A percentile compares a stretch with the other conserved stretches of the same genome.
Conservation (phyloP, 2,888 invertebrate species). For the Coremacera marginata region DNA sequence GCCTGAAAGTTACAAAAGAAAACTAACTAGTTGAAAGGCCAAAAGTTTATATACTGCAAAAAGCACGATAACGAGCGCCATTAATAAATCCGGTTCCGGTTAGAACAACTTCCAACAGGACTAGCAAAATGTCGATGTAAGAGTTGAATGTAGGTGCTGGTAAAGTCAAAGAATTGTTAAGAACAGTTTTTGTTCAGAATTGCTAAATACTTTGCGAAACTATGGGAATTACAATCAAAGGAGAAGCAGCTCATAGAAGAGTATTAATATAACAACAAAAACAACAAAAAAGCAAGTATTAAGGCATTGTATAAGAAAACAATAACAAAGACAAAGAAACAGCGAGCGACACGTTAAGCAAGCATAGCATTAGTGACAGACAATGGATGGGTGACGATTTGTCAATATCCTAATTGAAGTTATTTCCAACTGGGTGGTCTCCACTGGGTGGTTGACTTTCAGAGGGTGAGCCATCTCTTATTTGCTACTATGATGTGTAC, state of each 20-base stretch:
- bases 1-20: constrained; percentile 18
- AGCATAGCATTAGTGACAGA: constrained; percentile 46
- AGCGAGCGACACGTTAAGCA: background rate
- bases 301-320: background rate
- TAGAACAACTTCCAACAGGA: constrained; percentile 33
- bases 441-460: background rate
- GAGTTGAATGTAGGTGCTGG: background rate
- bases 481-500: background rate
- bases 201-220: constrained; percentile 42
- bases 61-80: constrained; percentile 67
- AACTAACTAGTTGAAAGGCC: constrained; percentile 16
- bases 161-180: too few relatives aligned
- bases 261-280: constrained; percentile 26
- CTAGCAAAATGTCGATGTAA: background rate
- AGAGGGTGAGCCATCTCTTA: background rate
- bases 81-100: constrained; percentile 62
- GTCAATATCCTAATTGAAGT: constrained; percentile 63
- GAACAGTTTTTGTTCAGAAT: constrained; percentile 19
- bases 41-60: constrained; percentile 68
- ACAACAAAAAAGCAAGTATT: constrained; percentile 20
- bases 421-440: constrained; percentile 6
- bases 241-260: background rate
- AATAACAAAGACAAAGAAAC: background rate
- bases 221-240: constrained; percentile 9
- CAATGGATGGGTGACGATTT: constrained; percentile 56